Evolutionary conservation across 2,888 invertebrate genomes (phyloP).

Genomic region (Amblyjoppa fuscipennis): DNA sequence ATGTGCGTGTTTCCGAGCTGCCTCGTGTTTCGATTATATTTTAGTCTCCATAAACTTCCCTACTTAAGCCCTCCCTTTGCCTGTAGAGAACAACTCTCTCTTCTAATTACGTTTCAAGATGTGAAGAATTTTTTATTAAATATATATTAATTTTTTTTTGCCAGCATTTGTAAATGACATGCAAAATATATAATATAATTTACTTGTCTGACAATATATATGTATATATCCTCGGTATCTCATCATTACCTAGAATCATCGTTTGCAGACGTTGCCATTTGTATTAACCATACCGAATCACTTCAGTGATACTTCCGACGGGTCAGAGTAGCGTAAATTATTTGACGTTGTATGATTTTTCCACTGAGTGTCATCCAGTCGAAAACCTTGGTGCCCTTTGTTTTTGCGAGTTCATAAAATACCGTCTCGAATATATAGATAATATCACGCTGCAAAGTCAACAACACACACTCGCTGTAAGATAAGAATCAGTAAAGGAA

Average conservation of each 20-base stretch:
- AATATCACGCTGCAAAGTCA: neutral
- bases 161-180: slow-evolving; percentile 16
- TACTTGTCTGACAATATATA: slow-evolving; percentile 3
- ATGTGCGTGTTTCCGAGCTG: neutral
- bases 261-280: neutral
- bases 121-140: slow-evolving; percentile 5
- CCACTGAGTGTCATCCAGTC: neutral
- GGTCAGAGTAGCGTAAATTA: slow-evolving; percentile 7
- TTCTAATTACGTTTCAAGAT: neutral
- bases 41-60: neutral
- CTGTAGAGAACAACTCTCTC: neutral
- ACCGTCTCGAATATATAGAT: neutral
- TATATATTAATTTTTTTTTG: neutral
- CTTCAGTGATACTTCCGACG: neutral
- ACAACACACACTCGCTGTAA: neutral
- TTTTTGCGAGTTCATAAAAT: slow-evolving; percentile 3
- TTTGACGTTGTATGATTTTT: neutral
- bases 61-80: neutral
- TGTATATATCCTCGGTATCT: neutral
- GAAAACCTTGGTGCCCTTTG: slow-evolving; percentile 3
- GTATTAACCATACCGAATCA: neutral
- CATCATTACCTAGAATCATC: neutral
- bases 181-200: slow-evolving; percentile 22
- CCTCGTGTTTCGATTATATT: neutral
- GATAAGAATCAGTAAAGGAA: neutral